Conservation (phyloP, 2,888 invertebrate genomes). For the Spicauda simplicius region DNA sequence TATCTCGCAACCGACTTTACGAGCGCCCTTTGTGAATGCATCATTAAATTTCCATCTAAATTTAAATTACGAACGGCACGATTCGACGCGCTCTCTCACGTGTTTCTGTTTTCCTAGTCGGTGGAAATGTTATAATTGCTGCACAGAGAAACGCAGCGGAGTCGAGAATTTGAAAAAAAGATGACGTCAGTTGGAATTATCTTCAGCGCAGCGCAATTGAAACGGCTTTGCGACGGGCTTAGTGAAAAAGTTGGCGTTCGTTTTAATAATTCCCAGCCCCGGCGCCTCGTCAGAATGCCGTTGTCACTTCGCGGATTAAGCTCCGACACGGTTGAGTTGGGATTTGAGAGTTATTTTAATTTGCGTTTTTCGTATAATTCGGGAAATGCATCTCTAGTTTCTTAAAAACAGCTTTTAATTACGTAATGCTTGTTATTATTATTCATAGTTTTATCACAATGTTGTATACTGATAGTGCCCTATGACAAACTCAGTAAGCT, state of each 20-base stretch:
- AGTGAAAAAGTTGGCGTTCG: constrained; percentile 85
- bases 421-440: constrained; percentile 30
- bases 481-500: not conserved
- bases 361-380: constrained; percentile 77
- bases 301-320: constrained; percentile 85
- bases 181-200: constrained; percentile 85
- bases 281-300: constrained; percentile 85
- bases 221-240: constrained; percentile 85
- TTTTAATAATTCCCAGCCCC: constrained; percentile 85
- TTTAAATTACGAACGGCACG: constrained; percentile 82
- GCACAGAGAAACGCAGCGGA: constrained; percentile 80
- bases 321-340: constrained; percentile 83
- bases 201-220: constrained; percentile 85
- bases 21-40: constrained; percentile 84
- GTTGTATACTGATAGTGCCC: not conserved
- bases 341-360: constrained; percentile 84
- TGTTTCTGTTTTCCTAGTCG: constrained; percentile 84
- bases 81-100: constrained; percentile 79
- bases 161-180: constrained; percentile 83
- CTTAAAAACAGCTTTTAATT: constrained; percentile 36
- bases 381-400: constrained; percentile 46
- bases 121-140: constrained; percentile 85
- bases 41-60: constrained; percentile 86
- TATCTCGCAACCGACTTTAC: constrained; percentile 84
- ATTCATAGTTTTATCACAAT: constrained; percentile 16